Evolutionary conservation across 2,113 vertebrate species (phyloP).

Genomic region (Pteronura brasiliensis): DNA sequence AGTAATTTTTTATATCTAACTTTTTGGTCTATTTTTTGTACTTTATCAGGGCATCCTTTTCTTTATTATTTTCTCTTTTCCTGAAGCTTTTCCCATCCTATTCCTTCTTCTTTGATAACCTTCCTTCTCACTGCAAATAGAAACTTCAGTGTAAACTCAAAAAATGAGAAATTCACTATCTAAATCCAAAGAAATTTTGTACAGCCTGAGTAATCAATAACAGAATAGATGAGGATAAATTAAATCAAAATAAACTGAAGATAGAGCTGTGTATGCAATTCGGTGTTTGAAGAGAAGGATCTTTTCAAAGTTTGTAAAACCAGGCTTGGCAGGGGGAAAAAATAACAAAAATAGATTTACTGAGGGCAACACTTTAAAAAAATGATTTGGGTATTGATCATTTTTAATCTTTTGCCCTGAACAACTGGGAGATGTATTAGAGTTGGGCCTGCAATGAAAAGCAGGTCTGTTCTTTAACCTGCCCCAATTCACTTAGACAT

Average conservation of each 20-base stretch:
- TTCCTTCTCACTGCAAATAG: neutral
- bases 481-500: conserved; percentile 82
- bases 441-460: conserved; percentile 74
- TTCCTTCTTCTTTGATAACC: neutral
- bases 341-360: conserved; percentile 73
- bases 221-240: neutral
- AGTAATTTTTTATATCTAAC: neutral
- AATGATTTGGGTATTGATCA: conserved; percentile 84
- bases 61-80: neutral
- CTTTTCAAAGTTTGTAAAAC: conserved; percentile 10
- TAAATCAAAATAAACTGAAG: neutral
- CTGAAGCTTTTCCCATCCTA: neutral
- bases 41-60: neutral
- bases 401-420: conserved; percentile 82
- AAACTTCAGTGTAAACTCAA: conserved; percentile 30
- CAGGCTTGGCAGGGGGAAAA: neutral
- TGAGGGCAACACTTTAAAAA: conserved; percentile 71
- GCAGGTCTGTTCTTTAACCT: conserved; percentile 80
- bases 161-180: neutral
- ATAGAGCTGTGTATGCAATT: neutral
- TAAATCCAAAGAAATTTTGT: neutral
- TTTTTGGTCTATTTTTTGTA: neutral
- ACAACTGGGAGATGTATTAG: conserved; percentile 77
- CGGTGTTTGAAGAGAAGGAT: neutral
- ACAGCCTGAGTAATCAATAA: neutral